Conservation (phyloP, 2,113 vertebrate genomes). For the Condylura cristata region DNA sequence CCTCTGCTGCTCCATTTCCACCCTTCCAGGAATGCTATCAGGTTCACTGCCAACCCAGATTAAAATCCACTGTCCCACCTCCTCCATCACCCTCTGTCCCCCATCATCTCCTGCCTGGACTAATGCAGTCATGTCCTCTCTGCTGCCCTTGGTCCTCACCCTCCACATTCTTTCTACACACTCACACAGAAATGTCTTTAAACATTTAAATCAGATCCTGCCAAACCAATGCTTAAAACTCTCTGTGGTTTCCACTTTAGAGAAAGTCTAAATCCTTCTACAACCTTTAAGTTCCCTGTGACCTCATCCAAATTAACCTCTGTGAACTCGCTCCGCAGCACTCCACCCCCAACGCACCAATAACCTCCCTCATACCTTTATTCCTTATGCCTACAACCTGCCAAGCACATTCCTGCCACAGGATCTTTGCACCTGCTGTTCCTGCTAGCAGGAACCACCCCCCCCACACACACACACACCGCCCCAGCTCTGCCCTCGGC, state of each 20-base stretch:
- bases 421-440: background rate
- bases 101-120: background rate
- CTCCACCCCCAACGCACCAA: background rate
- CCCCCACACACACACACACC: too few relatives aligned
- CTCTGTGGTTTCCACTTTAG: background rate
- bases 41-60: background rate
- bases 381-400: background rate
- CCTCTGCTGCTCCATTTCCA: background rate
- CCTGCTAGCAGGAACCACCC: background rate
- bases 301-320: background rate
- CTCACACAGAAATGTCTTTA: background rate
- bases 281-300: background rate
- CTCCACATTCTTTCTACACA: background rate
- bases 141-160: background rate
- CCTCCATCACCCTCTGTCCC: background rate
- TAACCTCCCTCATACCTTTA: background rate
- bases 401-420: background rate
- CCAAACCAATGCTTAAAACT: background rate
- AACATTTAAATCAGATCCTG: background rate
- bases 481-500: background rate
- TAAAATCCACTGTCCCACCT: background rate
- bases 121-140: background rate
- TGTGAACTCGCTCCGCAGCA: background rate
- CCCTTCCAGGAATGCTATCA: background rate
- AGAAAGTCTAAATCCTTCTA: background rate